Conservation (phyloP, 2,888 invertebrate species). For the Ophion ellenae region DNA sequence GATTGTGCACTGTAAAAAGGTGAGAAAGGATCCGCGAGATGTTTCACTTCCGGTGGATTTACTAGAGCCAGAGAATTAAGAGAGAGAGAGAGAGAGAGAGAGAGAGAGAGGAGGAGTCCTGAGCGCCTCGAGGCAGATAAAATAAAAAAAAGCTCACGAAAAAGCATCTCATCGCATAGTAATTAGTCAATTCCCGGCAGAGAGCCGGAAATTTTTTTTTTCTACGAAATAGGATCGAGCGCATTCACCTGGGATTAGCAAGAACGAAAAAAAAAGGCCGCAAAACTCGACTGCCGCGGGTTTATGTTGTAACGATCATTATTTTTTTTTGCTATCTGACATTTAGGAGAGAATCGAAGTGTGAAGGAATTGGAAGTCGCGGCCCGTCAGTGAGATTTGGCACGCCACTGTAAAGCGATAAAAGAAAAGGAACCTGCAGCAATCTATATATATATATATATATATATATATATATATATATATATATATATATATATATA, state of each 20-base stretch:
- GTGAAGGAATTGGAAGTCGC: constrained; percentile 16
- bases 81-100: neutral
- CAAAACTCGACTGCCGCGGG: constrained; percentile 51
- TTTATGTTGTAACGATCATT: constrained; percentile 51
- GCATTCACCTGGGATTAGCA: constrained; percentile 13
- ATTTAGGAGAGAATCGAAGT: constrained; percentile 31
- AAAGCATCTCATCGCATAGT: neutral
- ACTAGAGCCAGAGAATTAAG: neutral
- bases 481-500: neutral
- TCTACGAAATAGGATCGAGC: neutral
- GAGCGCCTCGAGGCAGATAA: neutral
- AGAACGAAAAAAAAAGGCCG: constrained; percentile 27
- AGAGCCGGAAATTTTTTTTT: constrained; percentile 28
- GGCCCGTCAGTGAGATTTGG: constrained; percentile 23
- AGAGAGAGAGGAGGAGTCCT: neutral
- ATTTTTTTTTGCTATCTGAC: constrained; percentile 54
- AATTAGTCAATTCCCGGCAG: constrained; percentile 31
- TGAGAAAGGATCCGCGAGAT: constrained; percentile 15
- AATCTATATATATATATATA: neutral
- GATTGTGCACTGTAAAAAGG: constrained; percentile 51
- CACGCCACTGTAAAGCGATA: constrained; percentile 34
- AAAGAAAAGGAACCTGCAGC: constrained; percentile 18
- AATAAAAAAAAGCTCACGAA: constrained; percentile 3
- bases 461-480: neutral
- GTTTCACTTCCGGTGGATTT: constrained; percentile 9